Conservation (phyloP, 2,888 invertebrate genomes). For the Ypsolopha scabrella region DNA sequence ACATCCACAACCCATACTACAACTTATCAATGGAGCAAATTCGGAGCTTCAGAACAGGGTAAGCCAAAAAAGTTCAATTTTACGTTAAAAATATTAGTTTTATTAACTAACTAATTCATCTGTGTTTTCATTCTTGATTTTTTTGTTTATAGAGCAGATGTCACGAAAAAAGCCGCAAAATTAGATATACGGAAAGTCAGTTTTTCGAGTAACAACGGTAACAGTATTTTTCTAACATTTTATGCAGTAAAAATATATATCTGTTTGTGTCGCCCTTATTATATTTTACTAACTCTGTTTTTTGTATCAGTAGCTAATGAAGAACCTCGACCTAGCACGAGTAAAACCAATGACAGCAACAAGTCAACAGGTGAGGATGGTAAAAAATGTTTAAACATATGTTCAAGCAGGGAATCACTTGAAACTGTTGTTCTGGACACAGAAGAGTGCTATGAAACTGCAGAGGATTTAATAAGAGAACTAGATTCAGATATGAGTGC, state of each 20-base stretch:
- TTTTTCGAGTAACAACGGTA: no score
- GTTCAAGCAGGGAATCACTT: slow-evolving; percentile 42
- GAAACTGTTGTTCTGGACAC: slow-evolving; percentile 43
- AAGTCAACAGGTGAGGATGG: slow-evolving; percentile 4
- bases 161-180: not conserved
- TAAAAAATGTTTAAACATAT: slow-evolving; percentile 31
- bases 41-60: slow-evolving; percentile 48
- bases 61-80: not conserved
- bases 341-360: slow-evolving; percentile 23
- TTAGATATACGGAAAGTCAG: not conserved
- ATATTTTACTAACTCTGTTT: no score
- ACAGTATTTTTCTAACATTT: no score
- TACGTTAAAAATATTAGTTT: no score
- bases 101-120: no score
- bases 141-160: no score
- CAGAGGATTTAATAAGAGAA: slow-evolving; percentile 37
- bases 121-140: no score
- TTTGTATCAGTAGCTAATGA: slow-evolving; percentile 17
- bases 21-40: slow-evolving; percentile 39
- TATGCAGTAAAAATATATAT: no score
- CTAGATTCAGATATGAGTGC: not conserved
- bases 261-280: no score
- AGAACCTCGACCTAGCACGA: slow-evolving; percentile 21
- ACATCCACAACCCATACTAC: slow-evolving; percentile 58
- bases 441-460: slow-evolving; percentile 30